Base-by-base conservation (phyloP, 2,888 invertebrate genomes). In the Liposcelis brunnea region DNA sequence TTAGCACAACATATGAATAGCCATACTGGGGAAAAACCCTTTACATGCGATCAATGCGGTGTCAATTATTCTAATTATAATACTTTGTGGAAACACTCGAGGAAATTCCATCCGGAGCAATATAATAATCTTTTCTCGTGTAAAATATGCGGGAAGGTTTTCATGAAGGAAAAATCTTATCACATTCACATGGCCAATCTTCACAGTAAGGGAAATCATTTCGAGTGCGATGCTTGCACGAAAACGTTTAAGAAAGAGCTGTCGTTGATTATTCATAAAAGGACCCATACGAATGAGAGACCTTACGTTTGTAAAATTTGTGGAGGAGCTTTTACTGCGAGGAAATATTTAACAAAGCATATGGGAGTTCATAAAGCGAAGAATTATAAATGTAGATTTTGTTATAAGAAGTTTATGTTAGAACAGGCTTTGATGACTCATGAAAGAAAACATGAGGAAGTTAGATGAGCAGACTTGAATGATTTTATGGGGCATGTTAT, bases 131-230 rank as follows among this genome's bases (percentile, higher is more conserved):
- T 40, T 6, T 40, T 40, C 21, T 19, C 40, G 12, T 40, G 40
- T 18, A 40, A 40, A 40, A 21, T 40, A 6, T 40, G 40, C 19
- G 40, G 40, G 12, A 40, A 40, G 19, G 40, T 40, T n/a, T 40
- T 40, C 21, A 40, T 40, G 40, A 40, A 40, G 40, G 40, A 40
- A 19, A 40, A 40, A 18, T 40, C 40, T n/a, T 40, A 18, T 40
- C 40, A 19, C 11, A 40, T 40, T 40, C 40, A 40, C 19, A 40
- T 40, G 40, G 19, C 19, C 16, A 40, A 19, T 11, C 19, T 40
- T 14, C 40, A 40, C 16, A 19, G 19, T 7, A 40, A 40, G 16
- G 40, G 40, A 12, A 40, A 40, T 19, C 40, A 40, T 19, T 40
- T 40, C 11, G 40, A 40, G 11, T 40, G 40, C 19, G 40, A 40